Conservation (phyloP, 2,797 vertebrate species). For the Chelon auratus region DNA sequence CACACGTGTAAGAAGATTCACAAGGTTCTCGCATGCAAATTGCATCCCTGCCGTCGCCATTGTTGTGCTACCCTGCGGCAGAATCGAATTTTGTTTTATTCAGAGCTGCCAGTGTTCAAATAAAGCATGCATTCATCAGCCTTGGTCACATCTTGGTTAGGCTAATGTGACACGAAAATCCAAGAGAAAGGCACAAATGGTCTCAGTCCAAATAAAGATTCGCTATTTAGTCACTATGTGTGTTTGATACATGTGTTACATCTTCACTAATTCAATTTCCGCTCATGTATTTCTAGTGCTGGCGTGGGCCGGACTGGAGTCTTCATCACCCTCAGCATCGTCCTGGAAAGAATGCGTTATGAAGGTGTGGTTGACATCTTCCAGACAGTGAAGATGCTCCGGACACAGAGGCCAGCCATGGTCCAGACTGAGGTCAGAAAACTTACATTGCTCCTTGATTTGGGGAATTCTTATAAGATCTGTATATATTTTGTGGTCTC, state of each 20-base stretch:
- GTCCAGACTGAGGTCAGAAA: conserved; percentile 95
- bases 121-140: background rate
- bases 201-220: background rate
- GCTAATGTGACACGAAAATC: background rate
- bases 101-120: background rate
- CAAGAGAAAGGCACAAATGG: background rate
- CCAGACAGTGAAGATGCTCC: conserved; percentile 99
- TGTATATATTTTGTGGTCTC: no score
- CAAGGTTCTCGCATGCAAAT: conserved; percentile 46
- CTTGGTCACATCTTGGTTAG: no score
- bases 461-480: background rate
- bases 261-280: background rate
- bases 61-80: conserved; percentile 1
- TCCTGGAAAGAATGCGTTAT: conserved; percentile 97
- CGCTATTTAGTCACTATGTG: background rate
- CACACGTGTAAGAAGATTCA: conserved; percentile 49
- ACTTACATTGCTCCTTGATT: background rate
- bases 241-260: background rate
- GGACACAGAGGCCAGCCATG: conserved; percentile 98
- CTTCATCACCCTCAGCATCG: conserved; percentile 97
- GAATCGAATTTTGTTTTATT: conserved; percentile 15
- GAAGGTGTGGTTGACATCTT: conserved; percentile 99
- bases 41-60: conserved; percentile 17
- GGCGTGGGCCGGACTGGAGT: conserved; percentile 96
- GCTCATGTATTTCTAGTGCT: conserved; percentile 82